These are phyloP conservation scores for Amphipoea lucens DNA, from an alignment of 2,888 invertebrate species.

Conservation along the genomic window DNA sequence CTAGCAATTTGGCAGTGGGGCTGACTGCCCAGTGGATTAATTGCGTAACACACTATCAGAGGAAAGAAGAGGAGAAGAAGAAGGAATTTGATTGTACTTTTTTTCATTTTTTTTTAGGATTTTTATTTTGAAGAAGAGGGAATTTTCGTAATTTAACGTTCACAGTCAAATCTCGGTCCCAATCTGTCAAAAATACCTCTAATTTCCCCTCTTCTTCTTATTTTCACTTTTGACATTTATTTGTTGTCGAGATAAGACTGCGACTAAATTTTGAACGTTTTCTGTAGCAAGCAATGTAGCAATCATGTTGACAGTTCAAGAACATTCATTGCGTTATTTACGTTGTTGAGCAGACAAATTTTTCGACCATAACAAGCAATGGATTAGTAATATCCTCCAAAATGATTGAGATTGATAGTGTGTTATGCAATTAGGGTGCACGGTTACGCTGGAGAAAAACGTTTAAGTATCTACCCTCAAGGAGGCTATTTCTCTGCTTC, in stretches of 20 bases:
- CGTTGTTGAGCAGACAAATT: not conserved
- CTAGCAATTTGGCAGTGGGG: too few relatives aligned
- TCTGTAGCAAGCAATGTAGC: not conserved
- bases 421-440: not conserved
- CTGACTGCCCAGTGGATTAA: not conserved
- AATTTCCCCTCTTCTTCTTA: too few relatives aligned
- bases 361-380: not conserved
- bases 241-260: too few relatives aligned
- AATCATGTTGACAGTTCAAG: not conserved
- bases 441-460: not conserved
- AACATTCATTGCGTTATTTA: not conserved
- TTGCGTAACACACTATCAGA: not conserved
- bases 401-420: not conserved
- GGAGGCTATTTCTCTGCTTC: not conserved
- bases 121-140: too few relatives aligned
- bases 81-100: too few relatives aligned
- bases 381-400: not conserved
- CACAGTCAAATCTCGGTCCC: too few relatives aligned
- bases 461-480: not conserved
- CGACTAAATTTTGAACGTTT: too few relatives aligned
- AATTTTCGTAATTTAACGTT: too few relatives aligned
- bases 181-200: too few relatives aligned
- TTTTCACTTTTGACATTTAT: too few relatives aligned
- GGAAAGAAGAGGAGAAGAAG: too few relatives aligned
- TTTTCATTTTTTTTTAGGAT: too few relatives aligned